Evolutionary conservation across 2,888 invertebrate species (phyloP), one percentile per base, ranked within the genome.

Genomic region (Ypsolopha scabrella): DNA sequence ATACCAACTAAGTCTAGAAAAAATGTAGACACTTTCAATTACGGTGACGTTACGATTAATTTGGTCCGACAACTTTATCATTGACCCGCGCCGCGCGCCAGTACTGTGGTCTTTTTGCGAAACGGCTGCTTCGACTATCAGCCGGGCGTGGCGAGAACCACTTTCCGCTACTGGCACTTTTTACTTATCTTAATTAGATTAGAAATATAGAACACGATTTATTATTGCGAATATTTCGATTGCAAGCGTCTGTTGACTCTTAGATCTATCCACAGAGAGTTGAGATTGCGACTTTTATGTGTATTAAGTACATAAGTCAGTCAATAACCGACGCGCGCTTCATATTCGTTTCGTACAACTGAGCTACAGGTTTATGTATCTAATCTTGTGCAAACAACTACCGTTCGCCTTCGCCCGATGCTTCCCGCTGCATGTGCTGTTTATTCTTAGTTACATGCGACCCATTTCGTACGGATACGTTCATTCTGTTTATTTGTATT

Each of bases 351-450:
- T 62, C 61, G 60, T 60, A 59, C 58, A 61, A 59, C 65, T 55
- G 13, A 57, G 62, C 62, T 68, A 64, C 70, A 70, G 67, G 70
- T 75, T 72, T 70, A 68, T 63, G 66, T 69, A 70, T 70, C 73
- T 72, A 72, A 75, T 74, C 75, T 74, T 71, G 64, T 62, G 65
- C 74, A 75, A 75, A 76, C 72, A 73, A 63, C 64, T 62, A 57
- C 58, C 59, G 57, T 62, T 60, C 60, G 24, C 60, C 58, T 24
- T 60, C 60, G 24, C 60, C 58, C 60, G 56, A 60, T 63, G 58
- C 62, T 61, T 62, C 58, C 57, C 58, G 58, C 60, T 69, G 68
- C 69, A 68, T 64, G 67, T 65, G 57, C 66, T 63, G 70, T 70
- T 72, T 72, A 73, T 76, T 74, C 72, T 73, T 75, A 74, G 71